Base-by-base conservation (phyloP, 2,113 vertebrate species). In the Brachypteracias leptosomus region DNA sequence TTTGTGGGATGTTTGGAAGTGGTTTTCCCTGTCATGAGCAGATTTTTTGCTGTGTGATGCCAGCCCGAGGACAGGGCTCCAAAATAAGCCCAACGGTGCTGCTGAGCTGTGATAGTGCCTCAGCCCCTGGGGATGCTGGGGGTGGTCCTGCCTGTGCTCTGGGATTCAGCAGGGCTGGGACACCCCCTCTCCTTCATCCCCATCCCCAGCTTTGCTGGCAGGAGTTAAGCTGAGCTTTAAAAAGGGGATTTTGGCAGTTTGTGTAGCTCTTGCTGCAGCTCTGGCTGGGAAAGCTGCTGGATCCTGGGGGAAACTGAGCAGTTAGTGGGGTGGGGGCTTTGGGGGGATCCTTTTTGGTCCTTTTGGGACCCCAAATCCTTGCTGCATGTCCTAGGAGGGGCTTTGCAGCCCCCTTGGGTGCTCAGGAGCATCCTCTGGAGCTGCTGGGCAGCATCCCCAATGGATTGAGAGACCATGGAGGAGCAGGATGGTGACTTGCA, bases 281-380 rank as follows among this genome's bases (percentile, higher is more conserved):
- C 29, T 42, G 65, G 18, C 49, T 65, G 63, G 70, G 62, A 17
- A 70, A 29, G 35, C 46, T 42, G n/a, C 38, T 0, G 46, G 46
- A 22, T 66, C 52, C 29, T 13, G 16, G 19, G 59, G 59, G 59
- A 35, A 65, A 19, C 68, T 44, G 49, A 59, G 33, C 25, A 5
- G 13, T 20, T 13, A 1, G 11, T 35, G 47, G 33, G 7, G 3
- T 35, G 20, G 54, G 31, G 40, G 29, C 3, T 7, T 3, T 1
- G 22, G 6, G 17, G 13, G 6, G n/a, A n/a, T n/a, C n/a, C n/a
- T n/a, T n/a, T n/a, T n/a, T n/a, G n/a, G n/a, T n/a, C n/a, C n/a
- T n/a, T n/a, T n/a, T n/a, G n/a, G n/a, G n/a, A n/a, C n/a, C 78
- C 52, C 2, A 3, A 3, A 12, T 47, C 78, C 29, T 54, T 28